phyloP scores from a whole-genome alignment of 92 coral and sea anemone species.

The Nematostella vectensis region DNA sequence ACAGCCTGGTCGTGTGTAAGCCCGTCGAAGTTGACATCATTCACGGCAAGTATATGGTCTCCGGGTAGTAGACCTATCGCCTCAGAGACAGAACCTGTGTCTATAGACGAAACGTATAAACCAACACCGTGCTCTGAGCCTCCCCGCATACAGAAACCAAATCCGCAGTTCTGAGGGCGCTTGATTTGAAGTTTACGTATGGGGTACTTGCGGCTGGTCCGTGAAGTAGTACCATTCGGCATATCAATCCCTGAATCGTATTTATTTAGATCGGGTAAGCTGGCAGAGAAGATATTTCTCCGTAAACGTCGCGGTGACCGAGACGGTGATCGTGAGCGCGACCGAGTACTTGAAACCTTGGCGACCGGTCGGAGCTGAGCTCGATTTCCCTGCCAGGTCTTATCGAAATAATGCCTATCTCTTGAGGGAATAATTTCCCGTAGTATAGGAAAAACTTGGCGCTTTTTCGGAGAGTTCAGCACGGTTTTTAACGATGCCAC shows the following conservation, averaged over 20 bases:
- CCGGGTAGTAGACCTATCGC: slow-evolving; percentile 76
- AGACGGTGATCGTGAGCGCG: slow-evolving; percentile 41
- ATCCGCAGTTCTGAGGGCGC: slow-evolving; percentile 54
- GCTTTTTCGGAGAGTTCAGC: slow-evolving; percentile 64
- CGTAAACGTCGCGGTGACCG: slow-evolving; percentile 37
- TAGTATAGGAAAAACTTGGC: slow-evolving; percentile 78
- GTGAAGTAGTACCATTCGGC: slow-evolving; percentile 25
- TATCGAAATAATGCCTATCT: slow-evolving; percentile 54
- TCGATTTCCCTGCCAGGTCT: slow-evolving; percentile 40
- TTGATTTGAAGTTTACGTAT: slow-evolving; percentile 52
- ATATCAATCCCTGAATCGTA: slow-evolving; percentile 73
- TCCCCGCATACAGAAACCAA: slow-evolving; percentile 95
- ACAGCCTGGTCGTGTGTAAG: slow-evolving; percentile 85
- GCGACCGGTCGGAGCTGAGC: slow-evolving; percentile 8
- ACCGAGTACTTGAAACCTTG: slow-evolving; percentile 26
- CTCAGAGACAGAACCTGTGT: slow-evolving; percentile 67
- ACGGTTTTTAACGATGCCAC: slow-evolving; percentile 54
- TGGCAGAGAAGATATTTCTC: slow-evolving; percentile 29
- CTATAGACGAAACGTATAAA: slow-evolving; percentile 84
- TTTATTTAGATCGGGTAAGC: slow-evolving; percentile 59
- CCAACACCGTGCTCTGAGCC: slow-evolving; percentile 96
- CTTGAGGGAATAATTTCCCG: slow-evolving; percentile 62
- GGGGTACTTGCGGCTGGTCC: slow-evolving; percentile 44
- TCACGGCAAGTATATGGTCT: slow-evolving; percentile 78
- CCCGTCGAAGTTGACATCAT: slow-evolving; percentile 69